Percentiles rank a stretch among this genome's conserved stretches.
These are phyloP conservation scores for Heptranchias perlo DNA, from an alignment of 2,113 vertebrate species.

Conservation along the genomic window DNA sequence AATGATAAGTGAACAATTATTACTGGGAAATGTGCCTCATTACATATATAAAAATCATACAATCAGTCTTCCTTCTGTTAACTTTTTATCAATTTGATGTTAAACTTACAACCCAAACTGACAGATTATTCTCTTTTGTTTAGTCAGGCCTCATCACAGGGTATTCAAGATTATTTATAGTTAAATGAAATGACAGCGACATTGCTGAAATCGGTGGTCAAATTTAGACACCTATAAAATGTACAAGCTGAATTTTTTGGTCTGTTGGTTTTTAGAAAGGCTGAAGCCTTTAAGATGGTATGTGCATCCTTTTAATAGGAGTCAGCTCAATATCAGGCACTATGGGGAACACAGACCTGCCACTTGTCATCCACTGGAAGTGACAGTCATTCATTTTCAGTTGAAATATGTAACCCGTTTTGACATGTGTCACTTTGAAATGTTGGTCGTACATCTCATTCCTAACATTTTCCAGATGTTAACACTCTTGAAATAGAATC, in stretches of 20 bases:
- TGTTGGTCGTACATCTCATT: not conserved
- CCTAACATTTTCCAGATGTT: not conserved
- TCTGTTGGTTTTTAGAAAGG: not conserved
- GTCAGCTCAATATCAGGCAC: not conserved
- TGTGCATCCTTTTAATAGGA: not conserved
- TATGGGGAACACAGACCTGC: not conserved
- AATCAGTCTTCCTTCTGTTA: not conserved
- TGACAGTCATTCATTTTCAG: not conserved
- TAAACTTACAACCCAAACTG: not conserved
- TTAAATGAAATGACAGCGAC: not conserved
- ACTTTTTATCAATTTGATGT: too few species aligned
- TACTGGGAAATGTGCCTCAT: not conserved
- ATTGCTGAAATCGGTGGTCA: not conserved
- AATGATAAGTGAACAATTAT: not conserved
- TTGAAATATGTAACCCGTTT: not conserved
- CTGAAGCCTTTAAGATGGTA: not conserved
- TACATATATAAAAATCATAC: not conserved
- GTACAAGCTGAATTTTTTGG: not conserved
- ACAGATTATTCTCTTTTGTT: not conserved
- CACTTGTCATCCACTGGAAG: not conserved
- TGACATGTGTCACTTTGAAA: slow-evolving; percentile 4
- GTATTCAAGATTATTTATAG: not conserved
- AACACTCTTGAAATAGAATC: not conserved
- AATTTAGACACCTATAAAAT: not conserved
- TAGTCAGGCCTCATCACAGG: not conserved